These are phyloP conservation scores for Gisinianus flammeolus DNA, from an alignment of 2,888 invertebrate species.

Conservation along the genomic window DNA sequence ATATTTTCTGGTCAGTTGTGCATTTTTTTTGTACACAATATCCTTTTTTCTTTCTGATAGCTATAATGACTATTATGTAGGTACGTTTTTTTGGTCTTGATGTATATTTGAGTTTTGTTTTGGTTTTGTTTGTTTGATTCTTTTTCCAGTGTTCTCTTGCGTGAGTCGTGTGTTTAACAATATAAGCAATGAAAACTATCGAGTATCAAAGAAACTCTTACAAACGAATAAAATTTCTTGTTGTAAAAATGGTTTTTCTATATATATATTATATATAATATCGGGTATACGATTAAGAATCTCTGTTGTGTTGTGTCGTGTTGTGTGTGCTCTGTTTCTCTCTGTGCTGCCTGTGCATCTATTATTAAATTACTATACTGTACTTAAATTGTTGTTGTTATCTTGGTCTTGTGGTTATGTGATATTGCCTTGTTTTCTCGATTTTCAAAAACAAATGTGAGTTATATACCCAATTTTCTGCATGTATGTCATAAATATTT, in stretches of 20 bases:
- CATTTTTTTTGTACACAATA: too few relatives aligned
- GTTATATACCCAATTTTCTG: slow-evolving; percentile 11
- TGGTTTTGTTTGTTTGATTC: slow-evolving; percentile 42
- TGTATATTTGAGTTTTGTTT: slow-evolving; percentile 23
- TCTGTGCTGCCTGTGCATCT: slow-evolving; percentile 12
- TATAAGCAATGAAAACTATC: neutral
- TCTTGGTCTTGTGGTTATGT: neutral
- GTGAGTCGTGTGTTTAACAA: slow-evolving; percentile 49
- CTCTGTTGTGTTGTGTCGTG: slow-evolving; percentile 2
- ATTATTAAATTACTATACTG: neutral
- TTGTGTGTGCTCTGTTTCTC: neutral
- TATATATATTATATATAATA: too few relatives aligned
- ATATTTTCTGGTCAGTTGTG: too few relatives aligned
- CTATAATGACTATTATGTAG: too few relatives aligned
- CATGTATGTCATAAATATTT: slow-evolving; percentile 17
- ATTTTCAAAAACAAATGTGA: slow-evolving; percentile 7
- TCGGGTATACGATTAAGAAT: neutral
- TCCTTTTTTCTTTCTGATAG: too few relatives aligned
- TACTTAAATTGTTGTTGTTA: too few relatives aligned
- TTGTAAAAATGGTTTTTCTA: too few relatives aligned
- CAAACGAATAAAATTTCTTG: too few relatives aligned
- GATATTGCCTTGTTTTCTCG: neutral
- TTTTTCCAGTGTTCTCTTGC: slow-evolving; percentile 45
- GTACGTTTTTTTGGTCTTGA: too few relatives aligned
- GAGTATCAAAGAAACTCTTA: too few relatives aligned